Base-by-base conservation (phyloP, 1,140 invertebrate species). In the Mactra quadrangularis region DNA sequence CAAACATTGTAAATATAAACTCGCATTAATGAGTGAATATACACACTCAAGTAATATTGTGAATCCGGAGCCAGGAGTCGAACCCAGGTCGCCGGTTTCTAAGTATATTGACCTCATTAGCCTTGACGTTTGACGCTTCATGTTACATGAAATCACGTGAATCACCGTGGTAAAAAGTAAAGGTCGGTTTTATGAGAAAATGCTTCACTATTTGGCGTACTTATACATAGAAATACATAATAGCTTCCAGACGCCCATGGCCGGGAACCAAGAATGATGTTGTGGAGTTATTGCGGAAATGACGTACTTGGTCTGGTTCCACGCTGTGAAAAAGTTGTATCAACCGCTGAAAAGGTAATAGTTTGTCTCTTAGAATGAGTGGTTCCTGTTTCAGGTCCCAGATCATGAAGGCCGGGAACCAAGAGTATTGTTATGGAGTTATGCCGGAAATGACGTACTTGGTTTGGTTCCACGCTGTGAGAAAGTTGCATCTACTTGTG, bases 381-480 rank as follows among this genome's bases (percentile, higher is more conserved):
- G 15, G 22, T 71, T 35, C 25, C 19, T 6, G 31, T 55, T 55
- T 52, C 35, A 82, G 78, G 57, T 82, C n/a, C 78, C 78, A 22
- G 78, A 82, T 52, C 4, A 66, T 0, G 41, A 19, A n/a, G 68
- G 68, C n/a, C 35, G 78, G 47, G 70, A 82, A 59, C 78, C 78
- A 45, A 59, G 57, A 27, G 31, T 72, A n/a, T 45, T 82, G 45
- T 27, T 82, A 35, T 82, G 78, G 78, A 45, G 68, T 47, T 62
- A 72, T 62, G 15, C n/a, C 41, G 78, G 78, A 57, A 70, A 82
- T 82, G 75, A 78, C 52, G 60, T 82, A n/a, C 45, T 74, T 1
- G 78, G 78, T 9, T 27, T 82, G 47, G 78, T 82, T n/a, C 78
- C 78, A 19, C 22, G 78, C 29, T 38, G 50, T 62, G 57, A 72